These are phyloP conservation scores for Rhingia campestris DNA, from an alignment of 2,888 invertebrate genomes.

Conservation along the genomic window DNA sequence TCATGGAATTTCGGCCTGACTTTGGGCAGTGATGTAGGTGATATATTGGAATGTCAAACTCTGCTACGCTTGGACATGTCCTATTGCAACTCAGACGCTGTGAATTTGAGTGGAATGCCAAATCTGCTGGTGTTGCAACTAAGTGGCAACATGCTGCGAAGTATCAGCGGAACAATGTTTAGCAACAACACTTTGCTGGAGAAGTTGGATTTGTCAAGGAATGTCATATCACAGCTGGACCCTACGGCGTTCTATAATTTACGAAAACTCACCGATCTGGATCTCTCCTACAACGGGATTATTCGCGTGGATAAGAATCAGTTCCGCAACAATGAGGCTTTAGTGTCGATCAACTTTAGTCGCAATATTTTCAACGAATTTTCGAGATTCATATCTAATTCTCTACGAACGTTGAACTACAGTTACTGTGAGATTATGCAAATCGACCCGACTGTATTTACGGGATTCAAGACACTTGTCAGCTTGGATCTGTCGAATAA, in stretches of 20 bases:
- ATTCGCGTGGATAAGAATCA: conserved; percentile 85
- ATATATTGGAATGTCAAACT: conserved; percentile 83
- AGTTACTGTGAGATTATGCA: conserved; percentile 87
- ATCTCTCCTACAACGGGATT: conserved; percentile 89
- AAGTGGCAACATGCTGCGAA: conserved; percentile 86
- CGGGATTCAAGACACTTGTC: conserved; percentile 85
- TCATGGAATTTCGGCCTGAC: conserved; percentile 85
- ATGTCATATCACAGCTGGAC: conserved; percentile 86
- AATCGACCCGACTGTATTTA: conserved; percentile 84
- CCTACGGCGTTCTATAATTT: conserved; percentile 86
- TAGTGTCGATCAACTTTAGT: conserved; percentile 86
- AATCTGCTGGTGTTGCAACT: conserved; percentile 85
- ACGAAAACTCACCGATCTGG: conserved; percentile 85
- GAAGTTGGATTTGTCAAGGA: conserved; percentile 86
- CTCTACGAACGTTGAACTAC: conserved; percentile 85
- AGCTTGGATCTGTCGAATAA: conserved; percentile 87
- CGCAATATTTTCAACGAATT: conserved; percentile 86
- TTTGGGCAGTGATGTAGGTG: conserved; percentile 79
- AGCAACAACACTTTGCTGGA: conserved; percentile 85
- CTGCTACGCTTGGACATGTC: conserved; percentile 85
- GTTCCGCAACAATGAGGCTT: conserved; percentile 85
- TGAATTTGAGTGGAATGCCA: conserved; percentile 86
- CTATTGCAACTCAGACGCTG: conserved; percentile 85
- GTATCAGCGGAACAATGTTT: conserved; percentile 85
- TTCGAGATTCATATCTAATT: conserved; percentile 85